Evolutionary conservation across 2,113 vertebrate species (phyloP).

Genomic region (Petrocephalus microphthalmus): DNA sequence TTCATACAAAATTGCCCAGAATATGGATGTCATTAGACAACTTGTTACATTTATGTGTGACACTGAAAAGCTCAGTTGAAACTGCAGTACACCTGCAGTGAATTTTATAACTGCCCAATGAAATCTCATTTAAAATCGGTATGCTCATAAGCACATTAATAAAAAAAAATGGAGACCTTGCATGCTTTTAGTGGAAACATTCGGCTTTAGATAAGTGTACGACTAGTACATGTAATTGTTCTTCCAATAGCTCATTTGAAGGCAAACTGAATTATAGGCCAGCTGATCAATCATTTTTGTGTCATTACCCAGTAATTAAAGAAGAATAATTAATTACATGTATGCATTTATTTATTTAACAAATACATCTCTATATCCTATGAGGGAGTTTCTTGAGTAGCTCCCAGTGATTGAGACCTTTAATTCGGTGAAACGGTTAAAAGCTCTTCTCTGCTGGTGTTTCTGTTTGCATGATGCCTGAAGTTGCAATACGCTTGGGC

Average conservation of each 20-base stretch:
- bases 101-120: constrained; percentile 1
- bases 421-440: not conserved
- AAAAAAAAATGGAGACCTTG: not conserved
- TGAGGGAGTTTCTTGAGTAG: not conserved
- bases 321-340: not conserved
- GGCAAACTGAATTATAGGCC: not conserved
- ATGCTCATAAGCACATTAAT: constrained; percentile 37
- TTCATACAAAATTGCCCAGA: not conserved
- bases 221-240: not conserved
- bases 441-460: not conserved
- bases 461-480: constrained; percentile 41
- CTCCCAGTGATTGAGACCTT: not conserved
- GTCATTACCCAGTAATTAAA: not conserved
- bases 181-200: not conserved
- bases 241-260: not conserved
- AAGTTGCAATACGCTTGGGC: constrained; percentile 53
- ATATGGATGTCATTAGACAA: not conserved
- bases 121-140: not conserved
- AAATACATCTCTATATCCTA: not conserved
- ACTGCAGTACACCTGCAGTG: not conserved
- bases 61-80: not conserved
- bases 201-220: not conserved
- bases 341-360: not conserved
- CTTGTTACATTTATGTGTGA: not conserved
- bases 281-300: not conserved